Conservation (phyloP, 2,113 vertebrate species). For the Ceyx margarethae region DNA sequence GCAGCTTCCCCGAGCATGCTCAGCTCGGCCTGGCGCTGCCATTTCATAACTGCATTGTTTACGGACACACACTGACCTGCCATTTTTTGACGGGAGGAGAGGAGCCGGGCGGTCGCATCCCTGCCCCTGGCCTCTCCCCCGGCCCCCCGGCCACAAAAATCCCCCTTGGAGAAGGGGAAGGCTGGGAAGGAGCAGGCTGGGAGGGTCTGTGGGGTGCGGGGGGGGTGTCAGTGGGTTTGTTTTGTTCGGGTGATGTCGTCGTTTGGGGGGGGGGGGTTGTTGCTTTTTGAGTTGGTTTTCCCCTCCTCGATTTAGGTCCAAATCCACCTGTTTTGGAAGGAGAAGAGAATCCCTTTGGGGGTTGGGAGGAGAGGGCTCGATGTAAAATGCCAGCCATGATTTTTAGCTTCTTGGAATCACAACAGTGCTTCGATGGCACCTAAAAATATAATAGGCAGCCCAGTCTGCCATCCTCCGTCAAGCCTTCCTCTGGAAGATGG, state of each 20-base stretch:
- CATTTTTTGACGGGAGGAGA: slow-evolving; percentile 55
- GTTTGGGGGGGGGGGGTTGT: background rate
- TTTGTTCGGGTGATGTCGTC: background rate
- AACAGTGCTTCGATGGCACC: slow-evolving; percentile 25
- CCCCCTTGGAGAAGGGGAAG: background rate
- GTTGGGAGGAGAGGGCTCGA: background rate
- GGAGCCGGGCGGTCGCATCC: background rate
- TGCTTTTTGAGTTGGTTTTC: background rate
- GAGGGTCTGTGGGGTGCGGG: background rate
- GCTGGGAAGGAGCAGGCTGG: background rate
- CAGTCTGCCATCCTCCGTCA: slow-evolving; percentile 45
- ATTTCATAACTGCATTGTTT: slow-evolving; percentile 89
- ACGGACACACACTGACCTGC: slow-evolving; percentile 75
- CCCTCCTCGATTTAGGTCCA: slow-evolving; percentile 7
- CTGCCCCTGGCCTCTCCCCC: background rate
- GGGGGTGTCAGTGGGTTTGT: background rate
- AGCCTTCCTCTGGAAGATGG: background rate
- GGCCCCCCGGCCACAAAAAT: background rate
- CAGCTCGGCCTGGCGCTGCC: slow-evolving; percentile 79
- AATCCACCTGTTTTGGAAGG: background rate
- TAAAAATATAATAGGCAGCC: slow-evolving; percentile 49
- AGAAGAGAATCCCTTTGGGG: background rate
- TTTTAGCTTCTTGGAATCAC: slow-evolving; percentile 9
- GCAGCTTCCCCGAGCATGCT: slow-evolving; percentile 74
- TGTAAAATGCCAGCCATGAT: slow-evolving; percentile 39